Evolutionary conservation across 2,797 vertebrate genomes (phyloP), one percentile per base, ranked within the genome.

Genomic region (Silurus lanzhouensis): DNA sequence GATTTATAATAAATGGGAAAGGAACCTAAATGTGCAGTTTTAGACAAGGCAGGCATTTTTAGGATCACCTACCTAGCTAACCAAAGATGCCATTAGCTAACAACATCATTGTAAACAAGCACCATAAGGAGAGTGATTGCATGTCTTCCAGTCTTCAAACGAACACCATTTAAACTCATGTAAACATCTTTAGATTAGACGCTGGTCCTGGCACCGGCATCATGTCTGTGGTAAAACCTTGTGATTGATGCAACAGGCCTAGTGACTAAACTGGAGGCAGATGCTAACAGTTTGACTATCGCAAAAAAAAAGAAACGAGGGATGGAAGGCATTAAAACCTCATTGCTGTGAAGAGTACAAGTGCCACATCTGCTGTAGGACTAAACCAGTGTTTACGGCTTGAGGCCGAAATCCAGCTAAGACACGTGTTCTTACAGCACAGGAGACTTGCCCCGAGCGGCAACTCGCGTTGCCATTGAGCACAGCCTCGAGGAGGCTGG

Each of bases 401-500:
- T 77, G 71, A 57, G 80, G 84, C 71, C 68, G 31, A 60, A 86
- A 68, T 74, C 84, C 84, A 75, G 63, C 67, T 52, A 52, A 57
- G 77, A 85, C 74, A 63, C 77, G 72, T 81, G 84, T 80, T 85
- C 57, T 84, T 88, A 81, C 80, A 52, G 76, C 66, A 90, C 19
- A 25, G 14, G 71, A 48, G 70, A 72, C 20, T 57, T 15, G 3
- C 14, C 14, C 86, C 86, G 77, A 87, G 76, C 78, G 90, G 88
- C 89, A 88, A 92, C 89, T 90, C 88, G 66, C 89, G 77, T 91
- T 91, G 88, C 89, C 86, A 85, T 72, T 84, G 83, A 55, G 89
- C 89, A 89, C 91, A 79, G 91, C 92, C 92, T 91, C 90, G 92
- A 85, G 82, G 78, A 87, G 83, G 91, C 88, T 87, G n/a, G 71